Evolutionary conservation across 2,888 invertebrate species (phyloP), one percentile per base, ranked within the genome.

Genomic region (Barypeithes pellucidus): DNA sequence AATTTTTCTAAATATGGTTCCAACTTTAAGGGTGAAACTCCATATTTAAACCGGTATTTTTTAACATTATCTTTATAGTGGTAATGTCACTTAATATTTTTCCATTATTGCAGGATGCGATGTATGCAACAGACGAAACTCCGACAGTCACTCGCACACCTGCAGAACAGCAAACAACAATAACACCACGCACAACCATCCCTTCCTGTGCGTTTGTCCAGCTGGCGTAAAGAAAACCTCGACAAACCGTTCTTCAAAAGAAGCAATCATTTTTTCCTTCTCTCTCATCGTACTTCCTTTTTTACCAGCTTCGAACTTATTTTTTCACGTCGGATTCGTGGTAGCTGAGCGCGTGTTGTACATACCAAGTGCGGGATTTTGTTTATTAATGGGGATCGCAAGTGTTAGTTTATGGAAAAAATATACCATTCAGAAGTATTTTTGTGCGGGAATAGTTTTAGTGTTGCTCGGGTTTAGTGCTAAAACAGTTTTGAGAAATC

Each of bases 281-380:
- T 91, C 93, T 63, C 91, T 98, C 83, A 90, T 97, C 84, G 91
- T 94, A 79, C 89, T 98, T 80, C 97, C 98, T 75, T 98, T 98
- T 88, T 89, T 98, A 83, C 98, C 98, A 77, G 98, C 98, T 76
- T 94, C 96, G 81, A 99, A 99, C 89, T 88, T 98, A 81, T 93
- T 98, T 87, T 97, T 98, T 89, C 98, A 98, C 87, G 98, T 99
- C 74, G 99, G 99, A 61, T 99, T 99, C 87, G 98, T 99, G 79
- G 94, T 98, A 68, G 99, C 98, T 73, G 99, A 99, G 88, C 90
- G 98, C 77, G 93, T 98, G 78, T 89, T 99, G 77, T 99, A 98
- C 88, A 91, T 98, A 86, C 98, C 98, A 62, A 97, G 97, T 88
- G 95, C 98, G 83, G 98, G 98, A 66, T 95, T 94, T 87, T 98